phyloP scores from a whole-genome alignment of 2,888 invertebrate species.

The Sarcophaga caerulescens region DNA sequence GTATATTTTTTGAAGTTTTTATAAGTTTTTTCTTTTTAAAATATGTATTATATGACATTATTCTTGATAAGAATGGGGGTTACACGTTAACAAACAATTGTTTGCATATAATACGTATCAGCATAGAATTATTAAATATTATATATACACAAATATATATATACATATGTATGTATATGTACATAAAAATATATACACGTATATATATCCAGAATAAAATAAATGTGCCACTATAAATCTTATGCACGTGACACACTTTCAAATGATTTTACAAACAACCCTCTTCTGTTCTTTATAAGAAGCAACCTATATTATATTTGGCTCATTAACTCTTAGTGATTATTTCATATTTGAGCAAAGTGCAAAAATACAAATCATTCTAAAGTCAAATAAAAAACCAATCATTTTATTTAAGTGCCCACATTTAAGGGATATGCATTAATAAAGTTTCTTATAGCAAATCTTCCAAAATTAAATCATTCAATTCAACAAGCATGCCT shows the following conservation, averaged over 20 bases:
- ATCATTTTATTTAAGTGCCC: conserved; percentile 1
- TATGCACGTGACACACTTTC: conserved; percentile 2
- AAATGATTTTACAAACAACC: not conserved
- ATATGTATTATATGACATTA: no score
- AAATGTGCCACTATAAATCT: not conserved
- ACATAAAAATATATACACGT: no score
- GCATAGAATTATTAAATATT: no score
- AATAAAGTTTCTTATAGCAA: not conserved
- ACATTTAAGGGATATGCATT: not conserved
- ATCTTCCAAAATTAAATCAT: not conserved
- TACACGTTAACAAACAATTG: no score
- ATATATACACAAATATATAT: no score
- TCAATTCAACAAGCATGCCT: not conserved
- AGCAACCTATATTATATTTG: not conserved
- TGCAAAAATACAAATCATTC: conserved; percentile 13
- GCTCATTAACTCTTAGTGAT: conserved; percentile 3
- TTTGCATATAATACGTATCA: no score
- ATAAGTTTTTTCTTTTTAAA: no score
- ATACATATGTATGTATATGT: no score
- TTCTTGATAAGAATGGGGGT: no score
- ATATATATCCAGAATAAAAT: not conserved
- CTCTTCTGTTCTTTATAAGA: not conserved
- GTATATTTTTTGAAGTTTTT: no score
- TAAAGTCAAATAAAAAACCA: not conserved
- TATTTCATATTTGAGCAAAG: not conserved